A percentile compares a stretch with the other conserved stretches of the same genome.
These are phyloP conservation scores for Ichneumoninae sp. DNA, from an alignment of 2,888 invertebrate genomes.

Conservation along the genomic window DNA sequence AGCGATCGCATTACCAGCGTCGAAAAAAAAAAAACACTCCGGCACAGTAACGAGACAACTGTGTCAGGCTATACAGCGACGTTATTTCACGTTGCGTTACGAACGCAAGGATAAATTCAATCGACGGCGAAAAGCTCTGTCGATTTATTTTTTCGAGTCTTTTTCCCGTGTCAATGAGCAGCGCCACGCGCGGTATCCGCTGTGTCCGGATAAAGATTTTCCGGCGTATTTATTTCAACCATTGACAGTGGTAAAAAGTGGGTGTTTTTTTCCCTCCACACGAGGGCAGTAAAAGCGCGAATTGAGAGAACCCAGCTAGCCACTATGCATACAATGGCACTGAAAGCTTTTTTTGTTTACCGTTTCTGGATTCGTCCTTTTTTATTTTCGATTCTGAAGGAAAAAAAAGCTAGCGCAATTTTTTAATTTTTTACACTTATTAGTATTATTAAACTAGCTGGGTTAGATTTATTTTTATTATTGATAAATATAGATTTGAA, in stretches of 20 bases:
- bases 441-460: no score
- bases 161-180: conserved; percentile 45
- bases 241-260: conserved; percentile 33
- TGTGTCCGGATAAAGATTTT: conserved; percentile 41
- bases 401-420: no score
- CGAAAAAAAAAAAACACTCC: background rate
- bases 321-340: background rate
- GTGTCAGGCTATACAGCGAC: background rate
- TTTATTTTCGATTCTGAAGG: background rate
- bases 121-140: conserved; percentile 34
- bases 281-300: background rate
- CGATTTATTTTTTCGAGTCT: conserved; percentile 43
- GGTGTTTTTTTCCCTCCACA: conserved; percentile 1
- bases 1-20: conserved; percentile 28
- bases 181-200: conserved; percentile 36
- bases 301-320: background rate
- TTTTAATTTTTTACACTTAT: no score
- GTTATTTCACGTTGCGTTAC: background rate
- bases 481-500: no score
- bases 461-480: no score
- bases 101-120: conserved; percentile 38
- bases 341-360: background rate
- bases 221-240: conserved; percentile 47
- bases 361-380: background rate
- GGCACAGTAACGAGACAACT: conserved; percentile 22